Evolutionary conservation across 1,140 invertebrate genomes (phyloP).

Genomic region (Triops longicaudatus): DNA sequence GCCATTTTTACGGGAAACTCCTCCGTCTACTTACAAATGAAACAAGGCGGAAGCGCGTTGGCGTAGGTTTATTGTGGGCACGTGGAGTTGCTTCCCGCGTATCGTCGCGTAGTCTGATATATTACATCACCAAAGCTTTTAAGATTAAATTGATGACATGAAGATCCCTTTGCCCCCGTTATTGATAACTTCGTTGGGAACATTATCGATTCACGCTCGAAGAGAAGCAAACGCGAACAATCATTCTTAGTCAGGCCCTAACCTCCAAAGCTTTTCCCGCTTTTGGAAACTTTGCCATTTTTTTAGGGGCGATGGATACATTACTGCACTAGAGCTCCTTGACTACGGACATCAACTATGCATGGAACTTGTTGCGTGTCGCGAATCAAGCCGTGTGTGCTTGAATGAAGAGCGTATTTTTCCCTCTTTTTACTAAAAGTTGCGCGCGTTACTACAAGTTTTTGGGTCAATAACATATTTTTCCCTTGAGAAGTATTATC

Average conservation of each 20-base stretch:
- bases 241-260: not conserved
- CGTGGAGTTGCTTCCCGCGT: not conserved
- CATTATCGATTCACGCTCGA: constrained; percentile 6
- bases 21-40: not conserved
- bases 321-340: not conserved
- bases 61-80: not conserved
- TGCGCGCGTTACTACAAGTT: no score
- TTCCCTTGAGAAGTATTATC: no score
- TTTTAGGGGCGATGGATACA: no score
- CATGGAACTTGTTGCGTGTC: not conserved
- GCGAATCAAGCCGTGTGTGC: no score
- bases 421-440: no score
- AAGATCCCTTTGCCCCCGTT: not conserved
- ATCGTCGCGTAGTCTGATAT: not conserved
- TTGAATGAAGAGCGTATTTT: no score
- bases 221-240: not conserved
- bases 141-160: not conserved
- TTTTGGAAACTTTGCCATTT: no score
- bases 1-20: not conserved
- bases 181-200: not conserved
- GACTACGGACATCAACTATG: not conserved
- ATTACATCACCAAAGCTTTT: not conserved
- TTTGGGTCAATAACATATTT: no score
- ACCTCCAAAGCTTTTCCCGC: not conserved
- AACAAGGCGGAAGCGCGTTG: not conserved